These are phyloP conservation scores for Dichetophora obliterata DNA, from an alignment of 2,888 invertebrate species.

Conservation along the genomic window DNA sequence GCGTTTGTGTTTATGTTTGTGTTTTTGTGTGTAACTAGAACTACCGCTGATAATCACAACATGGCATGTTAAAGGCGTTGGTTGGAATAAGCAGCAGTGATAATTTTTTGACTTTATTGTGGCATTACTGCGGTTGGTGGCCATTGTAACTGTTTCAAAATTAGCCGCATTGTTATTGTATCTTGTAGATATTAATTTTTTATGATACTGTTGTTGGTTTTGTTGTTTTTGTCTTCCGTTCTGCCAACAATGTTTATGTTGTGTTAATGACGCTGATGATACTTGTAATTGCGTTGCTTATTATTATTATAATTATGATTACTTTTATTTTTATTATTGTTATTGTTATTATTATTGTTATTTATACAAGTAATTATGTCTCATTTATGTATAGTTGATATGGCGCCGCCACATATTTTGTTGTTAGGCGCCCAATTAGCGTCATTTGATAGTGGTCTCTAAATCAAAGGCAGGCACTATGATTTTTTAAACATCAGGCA, in stretches of 20 bases:
- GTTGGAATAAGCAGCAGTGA: neutral
- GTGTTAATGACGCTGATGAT: conserved; percentile 24
- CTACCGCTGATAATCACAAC: neutral
- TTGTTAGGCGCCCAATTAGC: neutral
- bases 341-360: neutral
- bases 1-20: no score
- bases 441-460: no score
- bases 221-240: neutral
- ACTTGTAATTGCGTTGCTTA: conserved; percentile 18
- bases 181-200: no score
- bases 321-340: neutral
- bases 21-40: no score
- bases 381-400: neutral
- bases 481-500: no score
- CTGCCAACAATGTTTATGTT: conserved; percentile 2
- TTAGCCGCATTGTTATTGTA: neutral
- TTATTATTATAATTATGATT: conserved; percentile 5
- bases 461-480: no score
- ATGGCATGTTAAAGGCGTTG: neutral
- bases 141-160: neutral
- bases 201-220: no score
- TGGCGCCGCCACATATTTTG: neutral
- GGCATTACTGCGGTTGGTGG: neutral
- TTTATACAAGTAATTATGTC: neutral
- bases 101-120: conserved; percentile 4